Base-by-base conservation (phyloP, 2,888 invertebrate genomes). In the Latrodectus elegans region DNA sequence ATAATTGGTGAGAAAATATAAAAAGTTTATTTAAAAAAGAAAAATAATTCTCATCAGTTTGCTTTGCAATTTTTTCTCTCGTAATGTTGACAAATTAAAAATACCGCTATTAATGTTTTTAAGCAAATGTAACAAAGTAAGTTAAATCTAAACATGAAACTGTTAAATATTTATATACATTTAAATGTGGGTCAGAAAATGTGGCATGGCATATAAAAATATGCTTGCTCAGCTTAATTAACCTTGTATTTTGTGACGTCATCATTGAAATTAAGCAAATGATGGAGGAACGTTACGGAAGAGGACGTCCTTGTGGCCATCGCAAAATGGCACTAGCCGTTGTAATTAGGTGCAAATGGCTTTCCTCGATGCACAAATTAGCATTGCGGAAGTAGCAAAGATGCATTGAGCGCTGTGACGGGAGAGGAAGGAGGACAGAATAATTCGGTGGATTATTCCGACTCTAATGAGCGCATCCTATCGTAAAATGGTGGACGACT, bases 281-380 rank as follows among this genome's bases (percentile, higher is more conserved):
- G 80, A 73, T 64, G 80, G 64, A 80, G 14, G 51, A 65, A n/a
- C 14, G 17, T 14, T 17, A 49, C 22, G 10, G 51, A 12, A 78
- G 26, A 74, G 82, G 74, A 68, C 72, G 53, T 82, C 68, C 74
- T 74, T 74, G 67, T 55, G 78, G 78, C 51, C 77, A 79, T 79
- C 53, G 26, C 70, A 72, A 17, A 72, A 82, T 77, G 82, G 65
- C 72, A 60, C 78, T 81, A 67, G 73, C 15, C n/a, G 87, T 52
- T 53, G 87, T 88, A 88, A 88, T 88, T 88, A 88, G 79, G 82
- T 88, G 87, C 83, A 88, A 88, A 88, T 88, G 77, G 87, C 82
- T 81, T 88, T 83, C 87, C 87, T 87, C 77, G 77, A 82, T 77
- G 77, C 87, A 82, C 82, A 83, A 88, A 88, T 88, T 88, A 88